Percentiles rank a stretch among this genome's conserved stretches.
Conservation (phyloP, 2,888 invertebrate species). For the Cremastobaeus sp. region DNA sequence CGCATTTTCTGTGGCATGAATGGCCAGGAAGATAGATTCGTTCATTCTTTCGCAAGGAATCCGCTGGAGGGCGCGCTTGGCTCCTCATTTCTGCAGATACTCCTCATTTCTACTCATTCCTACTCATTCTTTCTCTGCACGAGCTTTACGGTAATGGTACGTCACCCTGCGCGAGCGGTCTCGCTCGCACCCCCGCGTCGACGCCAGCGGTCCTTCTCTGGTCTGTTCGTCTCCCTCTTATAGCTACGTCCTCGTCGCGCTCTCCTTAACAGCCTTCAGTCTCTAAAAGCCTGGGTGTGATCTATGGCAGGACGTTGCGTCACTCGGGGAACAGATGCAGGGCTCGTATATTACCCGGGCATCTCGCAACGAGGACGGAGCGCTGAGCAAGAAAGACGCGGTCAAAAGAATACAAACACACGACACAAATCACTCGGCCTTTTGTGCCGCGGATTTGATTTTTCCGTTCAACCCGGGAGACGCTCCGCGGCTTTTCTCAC, state of each 20-base stretch:
- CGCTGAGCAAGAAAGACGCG: slow-evolving; percentile 59
- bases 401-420: slow-evolving; percentile 75
- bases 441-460: slow-evolving; percentile 68
- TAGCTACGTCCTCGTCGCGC: slow-evolving; percentile 67
- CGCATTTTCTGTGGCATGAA: slow-evolving; percentile 32
- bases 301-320: slow-evolving; percentile 84
- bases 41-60: slow-evolving; percentile 36
- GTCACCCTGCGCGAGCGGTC: slow-evolving; percentile 73
- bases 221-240: background rate
- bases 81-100: no score
- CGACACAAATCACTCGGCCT: slow-evolving; percentile 76
- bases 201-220: slow-evolving; percentile 46
- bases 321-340: slow-evolving; percentile 80
- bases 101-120: no score
- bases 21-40: slow-evolving; percentile 42
- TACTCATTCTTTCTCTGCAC: slow-evolving; percentile 62
- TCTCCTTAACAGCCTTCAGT: slow-evolving; percentile 81
- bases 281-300: slow-evolving; percentile 82
- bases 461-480: slow-evolving; percentile 60
- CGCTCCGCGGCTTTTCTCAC: slow-evolving; percentile 41
- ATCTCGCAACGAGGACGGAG: slow-evolving; percentile 71
- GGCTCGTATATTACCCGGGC: slow-evolving; percentile 77
- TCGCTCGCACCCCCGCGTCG: slow-evolving; percentile 45
- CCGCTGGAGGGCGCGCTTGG: slow-evolving; percentile 21
- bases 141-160: slow-evolving; percentile 76